Evolutionary conservation across 2,797 vertebrate species (phyloP), one percentile per base, ranked within the genome.

Genomic region (Ctenosaura bakeri): DNA sequence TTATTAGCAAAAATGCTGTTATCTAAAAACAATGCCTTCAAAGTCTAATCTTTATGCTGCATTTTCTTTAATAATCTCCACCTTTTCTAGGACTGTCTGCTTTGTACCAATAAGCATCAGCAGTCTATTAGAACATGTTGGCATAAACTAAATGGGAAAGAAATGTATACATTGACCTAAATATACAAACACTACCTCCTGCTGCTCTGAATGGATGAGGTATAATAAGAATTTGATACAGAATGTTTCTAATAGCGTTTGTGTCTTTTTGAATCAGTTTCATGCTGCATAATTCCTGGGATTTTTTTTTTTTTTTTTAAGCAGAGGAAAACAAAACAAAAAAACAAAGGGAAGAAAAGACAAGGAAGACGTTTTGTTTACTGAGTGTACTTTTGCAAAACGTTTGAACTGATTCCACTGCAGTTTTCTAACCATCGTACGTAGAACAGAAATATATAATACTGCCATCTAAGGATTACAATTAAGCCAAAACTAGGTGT

Each of bases 121-220:
- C 78, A 87, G 32, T 56, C 85, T 77, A 77, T n/a, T 66, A 87
- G 85, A 77, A 87, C 85, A 54, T 82, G 86, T 73, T 74, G 66
- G 35, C 46, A 54, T 77, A 32, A 83, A 90, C 66, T 54, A 87
- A 87, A 82, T 50, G 24, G 71, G 24, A 66, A 76, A 64, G 54
- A 82, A 76, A 64, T 52, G 22, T 52, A 77, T 56, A 35, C n/a
- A 66, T 90, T 83, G 85, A 83, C 56, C 79, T 86, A 90, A 74
- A 66, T 87, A 83, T 87, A 87, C 71, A 76, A 59, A 77, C 1
- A 38, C 16, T 64, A 32, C 81, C 59, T 56, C 83, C 77, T 86
- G 83, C 83, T 69, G 38, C 86, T 90, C 69, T 74, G 83, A 85
- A 85, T 69, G 59, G 16, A 69, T n/a, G 78, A 64, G 71, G n/a